phyloP scores from a whole-genome alignment of 2,888 invertebrate species.

The Tinea pellionella region DNA sequence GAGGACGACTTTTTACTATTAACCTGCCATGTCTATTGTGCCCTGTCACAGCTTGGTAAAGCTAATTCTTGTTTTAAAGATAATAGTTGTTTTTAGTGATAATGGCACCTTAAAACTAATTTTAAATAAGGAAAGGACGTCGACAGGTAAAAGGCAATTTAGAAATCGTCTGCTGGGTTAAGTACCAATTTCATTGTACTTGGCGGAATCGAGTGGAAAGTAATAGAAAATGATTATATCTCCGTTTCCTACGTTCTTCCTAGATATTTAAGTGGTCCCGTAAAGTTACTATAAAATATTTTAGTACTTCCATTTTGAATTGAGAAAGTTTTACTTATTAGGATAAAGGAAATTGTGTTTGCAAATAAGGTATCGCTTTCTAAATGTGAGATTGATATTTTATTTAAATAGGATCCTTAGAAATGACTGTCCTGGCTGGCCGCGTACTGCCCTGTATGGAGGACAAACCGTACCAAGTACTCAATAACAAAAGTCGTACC shows the following conservation, averaged over 20 bases:
- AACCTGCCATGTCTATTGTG: too few species aligned
- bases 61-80: neutral
- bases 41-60: too few species aligned
- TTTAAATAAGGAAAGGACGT: neutral
- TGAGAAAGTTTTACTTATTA: too few species aligned
- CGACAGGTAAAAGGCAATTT: conserved; percentile 11
- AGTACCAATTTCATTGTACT: conserved; percentile 11
- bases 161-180: neutral
- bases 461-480: too few species aligned
- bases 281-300: neutral
- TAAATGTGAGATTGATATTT: too few species aligned
- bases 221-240: conserved; percentile 13
- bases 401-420: too few species aligned
- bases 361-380: too few species aligned
- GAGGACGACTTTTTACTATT: too few species aligned
- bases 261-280: conserved; percentile 3
- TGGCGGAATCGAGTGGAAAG: conserved; percentile 12
- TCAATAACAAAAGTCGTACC: too few species aligned
- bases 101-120: neutral
- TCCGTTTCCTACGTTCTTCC: neutral
- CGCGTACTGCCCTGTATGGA: too few species aligned
- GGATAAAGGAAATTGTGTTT: too few species aligned
- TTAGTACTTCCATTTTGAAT: neutral
- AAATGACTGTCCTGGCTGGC: too few species aligned
- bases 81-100: neutral